These are phyloP conservation scores for Trypoxylus dichotomus DNA, from an alignment of 1,140 invertebrate species.

Conservation along the genomic window DNA sequence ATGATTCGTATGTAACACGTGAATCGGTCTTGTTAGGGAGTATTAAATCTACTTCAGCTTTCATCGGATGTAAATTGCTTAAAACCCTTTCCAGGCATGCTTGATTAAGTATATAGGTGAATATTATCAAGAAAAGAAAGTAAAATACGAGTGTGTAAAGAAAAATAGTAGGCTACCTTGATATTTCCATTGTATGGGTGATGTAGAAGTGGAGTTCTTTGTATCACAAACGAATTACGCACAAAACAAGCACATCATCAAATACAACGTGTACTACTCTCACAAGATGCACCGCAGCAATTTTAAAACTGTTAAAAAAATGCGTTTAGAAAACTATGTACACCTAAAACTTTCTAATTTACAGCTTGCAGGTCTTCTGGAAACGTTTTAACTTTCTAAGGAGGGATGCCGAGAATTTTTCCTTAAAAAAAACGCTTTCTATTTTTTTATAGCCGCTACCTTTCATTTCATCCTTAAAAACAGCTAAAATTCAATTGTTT, in stretches of 20 bases:
- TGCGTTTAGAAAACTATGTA: not conserved
- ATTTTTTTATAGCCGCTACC: not conserved
- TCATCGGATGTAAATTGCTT: too few relatives aligned
- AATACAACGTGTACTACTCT: too few relatives aligned
- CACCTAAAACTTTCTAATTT: not conserved
- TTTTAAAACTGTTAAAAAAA: not conserved
- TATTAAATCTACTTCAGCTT: not conserved
- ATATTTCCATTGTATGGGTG: too few relatives aligned
- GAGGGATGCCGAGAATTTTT: not conserved
- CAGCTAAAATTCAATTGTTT: not conserved
- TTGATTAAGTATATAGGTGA: too few relatives aligned
- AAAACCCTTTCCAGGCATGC: too few relatives aligned
- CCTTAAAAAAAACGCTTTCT: conserved; percentile 1
- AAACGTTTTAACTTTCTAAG: not conserved
- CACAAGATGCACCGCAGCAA: not conserved
- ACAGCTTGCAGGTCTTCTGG: not conserved
- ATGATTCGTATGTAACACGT: not conserved
- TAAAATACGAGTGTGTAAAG: too few relatives aligned
- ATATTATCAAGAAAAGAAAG: too few relatives aligned
- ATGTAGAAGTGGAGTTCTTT: too few relatives aligned
- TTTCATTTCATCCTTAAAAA: not conserved
- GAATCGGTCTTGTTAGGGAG: not conserved
- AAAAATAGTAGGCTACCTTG: too few relatives aligned
- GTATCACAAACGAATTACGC: too few relatives aligned
- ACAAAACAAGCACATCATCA: not conserved